Base-by-base conservation (phyloP, 2,113 vertebrate species). In the Urocynchramus pylzowi region DNA sequence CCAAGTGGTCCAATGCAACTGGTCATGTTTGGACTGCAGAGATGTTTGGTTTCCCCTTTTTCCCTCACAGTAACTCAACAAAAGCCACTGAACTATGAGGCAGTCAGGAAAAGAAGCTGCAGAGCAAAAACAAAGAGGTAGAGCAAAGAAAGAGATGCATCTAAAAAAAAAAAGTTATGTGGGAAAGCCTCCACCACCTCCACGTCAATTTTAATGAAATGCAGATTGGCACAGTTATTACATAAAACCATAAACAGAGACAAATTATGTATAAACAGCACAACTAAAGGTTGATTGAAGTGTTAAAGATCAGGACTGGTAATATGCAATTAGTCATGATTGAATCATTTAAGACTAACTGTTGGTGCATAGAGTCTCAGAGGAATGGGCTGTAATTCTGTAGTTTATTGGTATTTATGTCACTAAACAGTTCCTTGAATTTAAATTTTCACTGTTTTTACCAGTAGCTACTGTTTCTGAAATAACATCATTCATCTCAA, bases 311-410 rank as follows among this genome's bases (percentile, higher is more conserved):
- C 84, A 76, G 37, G 52, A 64, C 69, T 60, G 26, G 45, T 83
- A 95, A 85, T 76, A 77, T 10, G 30, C 23, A 92, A 96, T 96
- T 94, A 96, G 87, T 47, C 75, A 59, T 37, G 42, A 97, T 17
- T 93, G n/a, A 95, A 87, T 93, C 87, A 80, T 65, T 95, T 91
- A 83, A 84, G 77, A 47, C 10, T 95, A 84, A 87, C 69, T 87
- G 35, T 71, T 85, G 30, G 39, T 85, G 49, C 41, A 69, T 3
- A 73, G 59, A 85, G 41, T 57, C 69, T 89, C 80, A 87, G 47
- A 95, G 77, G 81, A 94, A 89, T 10, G 23, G 78, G 57, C 45
- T 82, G 23, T 54, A 94, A 89, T 95, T 91, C 82, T 54, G 59
- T 10, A 84, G 33, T n/a, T 94, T 81, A 82, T 44, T 94, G 69